phyloP scores from a whole-genome alignment of 2,888 invertebrate genomes.

The Latrodectus hesperus region DNA sequence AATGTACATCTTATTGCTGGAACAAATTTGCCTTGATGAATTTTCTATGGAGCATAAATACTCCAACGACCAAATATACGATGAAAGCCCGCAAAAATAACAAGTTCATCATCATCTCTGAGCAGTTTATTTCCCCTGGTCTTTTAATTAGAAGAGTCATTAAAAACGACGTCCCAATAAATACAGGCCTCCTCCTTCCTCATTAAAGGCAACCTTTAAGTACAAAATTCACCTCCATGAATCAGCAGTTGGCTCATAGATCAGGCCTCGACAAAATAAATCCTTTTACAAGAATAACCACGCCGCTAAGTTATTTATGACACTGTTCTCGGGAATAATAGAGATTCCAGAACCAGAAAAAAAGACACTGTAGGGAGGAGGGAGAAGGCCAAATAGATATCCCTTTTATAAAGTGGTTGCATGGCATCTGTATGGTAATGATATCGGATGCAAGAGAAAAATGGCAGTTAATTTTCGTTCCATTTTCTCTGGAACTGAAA shows the following conservation, averaged over 20 bases:
- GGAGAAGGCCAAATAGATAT: not conserved
- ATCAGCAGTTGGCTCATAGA: slow-evolving; percentile 30
- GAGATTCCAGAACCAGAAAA: slow-evolving; percentile 4
- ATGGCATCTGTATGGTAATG: slow-evolving; percentile 15
- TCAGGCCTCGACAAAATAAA: slow-evolving; percentile 30
- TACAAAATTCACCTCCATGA: slow-evolving; percentile 48
- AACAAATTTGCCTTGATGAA: no score
- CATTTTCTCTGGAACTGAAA: not conserved
- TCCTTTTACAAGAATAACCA: slow-evolving; percentile 26
- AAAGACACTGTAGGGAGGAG: not conserved
- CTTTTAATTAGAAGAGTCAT: slow-evolving; percentile 52
- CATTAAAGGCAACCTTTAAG: slow-evolving; percentile 33
- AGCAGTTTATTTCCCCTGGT: slow-evolving; percentile 6
- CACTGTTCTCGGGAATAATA: slow-evolving; percentile 7
- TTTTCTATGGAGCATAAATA: not conserved
- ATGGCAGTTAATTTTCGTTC: slow-evolving; percentile 20
- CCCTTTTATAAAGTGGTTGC: slow-evolving; percentile 4
- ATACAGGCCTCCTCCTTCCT: slow-evolving; percentile 32
- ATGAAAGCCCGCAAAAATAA: slow-evolving; percentile 14
- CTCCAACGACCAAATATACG: not conserved
- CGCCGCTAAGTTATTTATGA: slow-evolving; percentile 28
- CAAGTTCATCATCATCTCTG: not conserved
- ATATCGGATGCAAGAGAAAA: not conserved
- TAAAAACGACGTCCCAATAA: slow-evolving; percentile 47
- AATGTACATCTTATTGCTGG: no score